Conservation (phyloP, 2,888 invertebrate genomes). For the Acanthosepion pharaonis region DNA sequence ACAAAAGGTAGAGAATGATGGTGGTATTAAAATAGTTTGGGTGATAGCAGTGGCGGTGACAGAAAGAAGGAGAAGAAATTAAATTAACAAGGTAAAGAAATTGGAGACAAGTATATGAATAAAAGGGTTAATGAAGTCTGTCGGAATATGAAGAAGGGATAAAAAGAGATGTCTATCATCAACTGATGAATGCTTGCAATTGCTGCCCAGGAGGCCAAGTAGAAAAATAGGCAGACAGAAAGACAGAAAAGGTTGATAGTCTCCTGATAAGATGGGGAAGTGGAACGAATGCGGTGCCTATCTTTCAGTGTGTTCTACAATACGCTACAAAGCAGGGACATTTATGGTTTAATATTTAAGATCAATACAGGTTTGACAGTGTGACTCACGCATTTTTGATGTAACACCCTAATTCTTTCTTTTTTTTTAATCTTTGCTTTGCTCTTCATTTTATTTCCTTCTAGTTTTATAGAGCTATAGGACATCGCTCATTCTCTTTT, state of each 20-base stretch:
- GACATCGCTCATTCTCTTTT: too few species aligned
- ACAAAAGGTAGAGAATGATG: not conserved
- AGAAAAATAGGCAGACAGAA: not conserved
- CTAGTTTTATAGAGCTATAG: not conserved
- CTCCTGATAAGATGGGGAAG: not conserved
- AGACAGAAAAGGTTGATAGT: not conserved
- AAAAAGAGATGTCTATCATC: conserved; percentile 33
- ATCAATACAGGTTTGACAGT: not conserved
- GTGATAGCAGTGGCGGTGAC: not conserved
- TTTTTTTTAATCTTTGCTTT: not conserved
- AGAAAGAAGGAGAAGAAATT: not conserved
- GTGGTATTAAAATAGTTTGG: not conserved
- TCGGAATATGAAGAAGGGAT: not conserved
- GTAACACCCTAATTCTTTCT: not conserved
- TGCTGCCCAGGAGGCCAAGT: not conserved
- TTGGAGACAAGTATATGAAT: not conserved
- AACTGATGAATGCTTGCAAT: not conserved
- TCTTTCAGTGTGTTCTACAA: not conserved
- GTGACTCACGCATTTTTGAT: not conserved
- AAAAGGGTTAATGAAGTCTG: not conserved
- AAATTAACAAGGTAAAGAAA: not conserved
- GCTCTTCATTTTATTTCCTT: not conserved
- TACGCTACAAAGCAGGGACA: not conserved
- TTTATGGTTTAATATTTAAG: not conserved
- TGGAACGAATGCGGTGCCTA: not conserved